Percentiles rank a stretch among this genome's conserved stretches.
These are phyloP conservation scores for Nemotelus nigrinus DNA, from an alignment of 2,888 invertebrate genomes.

Conservation along the genomic window DNA sequence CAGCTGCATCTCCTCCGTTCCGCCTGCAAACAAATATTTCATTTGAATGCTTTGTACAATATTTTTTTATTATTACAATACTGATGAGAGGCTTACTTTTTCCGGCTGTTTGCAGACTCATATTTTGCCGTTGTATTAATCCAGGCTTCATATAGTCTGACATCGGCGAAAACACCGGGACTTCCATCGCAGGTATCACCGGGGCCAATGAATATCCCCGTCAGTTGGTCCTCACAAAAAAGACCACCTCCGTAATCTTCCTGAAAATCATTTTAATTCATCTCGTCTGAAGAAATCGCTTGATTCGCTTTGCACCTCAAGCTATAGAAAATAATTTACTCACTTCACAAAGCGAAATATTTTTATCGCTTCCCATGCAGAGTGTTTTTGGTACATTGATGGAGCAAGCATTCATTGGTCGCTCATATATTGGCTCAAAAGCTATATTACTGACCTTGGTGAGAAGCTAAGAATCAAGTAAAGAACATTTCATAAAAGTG, in stretches of 20 bases:
- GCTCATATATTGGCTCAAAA: background rate
- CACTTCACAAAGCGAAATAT: conserved; percentile 2
- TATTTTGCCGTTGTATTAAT: background rate
- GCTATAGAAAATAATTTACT: background rate
- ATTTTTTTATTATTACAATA: too few relatives aligned
- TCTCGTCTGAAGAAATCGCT: background rate
- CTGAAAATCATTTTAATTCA: background rate
- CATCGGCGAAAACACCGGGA: conserved; percentile 3
- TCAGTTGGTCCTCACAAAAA: background rate
- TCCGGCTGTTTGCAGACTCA: background rate
- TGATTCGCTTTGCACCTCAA: background rate
- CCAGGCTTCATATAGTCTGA: conserved; percentile 1
- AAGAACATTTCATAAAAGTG: too few relatives aligned
- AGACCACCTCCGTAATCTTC: conserved; percentile 11
- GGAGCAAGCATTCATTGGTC: background rate
- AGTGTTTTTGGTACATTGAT: conserved; percentile 16
- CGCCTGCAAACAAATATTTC: too few relatives aligned
- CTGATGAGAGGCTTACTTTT: too few relatives aligned
- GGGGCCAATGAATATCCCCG: conserved; percentile 25
- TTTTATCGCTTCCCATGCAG: background rate
- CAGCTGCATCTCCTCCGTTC: too few relatives aligned
- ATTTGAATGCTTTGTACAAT: too few relatives aligned
- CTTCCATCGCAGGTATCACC: conserved; percentile 16
- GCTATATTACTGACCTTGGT: background rate
- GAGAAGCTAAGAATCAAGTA: background rate